Conservation (phyloP, 2,113 vertebrate species). For the Hyperopisus bebe region DNA sequence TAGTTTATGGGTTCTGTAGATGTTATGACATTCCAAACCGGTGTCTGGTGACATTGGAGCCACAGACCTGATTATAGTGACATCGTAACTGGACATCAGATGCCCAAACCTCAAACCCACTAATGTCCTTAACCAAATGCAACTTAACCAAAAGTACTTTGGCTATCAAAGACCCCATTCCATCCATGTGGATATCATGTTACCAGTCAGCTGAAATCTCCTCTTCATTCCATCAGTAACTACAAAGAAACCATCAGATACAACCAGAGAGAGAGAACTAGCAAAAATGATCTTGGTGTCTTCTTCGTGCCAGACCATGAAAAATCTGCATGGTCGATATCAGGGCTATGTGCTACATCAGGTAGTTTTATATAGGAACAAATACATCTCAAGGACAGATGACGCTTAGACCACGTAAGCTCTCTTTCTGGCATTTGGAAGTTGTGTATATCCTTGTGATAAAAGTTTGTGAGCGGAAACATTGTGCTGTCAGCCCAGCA, state of each 20-base stretch:
- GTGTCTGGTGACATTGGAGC: not conserved
- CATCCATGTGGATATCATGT: not conserved
- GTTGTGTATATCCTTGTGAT: not conserved
- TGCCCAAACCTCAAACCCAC: not conserved
- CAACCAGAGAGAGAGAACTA: not conserved
- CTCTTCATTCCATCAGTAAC: not conserved
- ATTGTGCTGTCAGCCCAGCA: not conserved
- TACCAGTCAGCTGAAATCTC: not conserved
- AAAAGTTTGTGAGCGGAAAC: not conserved
- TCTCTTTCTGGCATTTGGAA: not conserved
- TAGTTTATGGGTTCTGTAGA: not conserved
- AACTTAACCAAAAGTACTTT: not conserved
- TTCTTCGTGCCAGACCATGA: not conserved
- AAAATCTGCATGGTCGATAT: not conserved
- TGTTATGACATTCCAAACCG: not conserved
- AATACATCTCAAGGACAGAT: conserved; percentile 7
- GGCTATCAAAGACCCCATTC: not conserved
- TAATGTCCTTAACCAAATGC: not conserved
- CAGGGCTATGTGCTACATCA: not conserved
- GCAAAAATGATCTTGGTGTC: not conserved
- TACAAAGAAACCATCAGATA: not conserved
- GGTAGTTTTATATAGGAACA: not conserved
- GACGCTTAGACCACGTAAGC: not conserved
- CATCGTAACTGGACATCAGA: not conserved
- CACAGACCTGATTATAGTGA: not conserved